phyloP scores from a whole-genome alignment of 37 sponge, comb jelly and placozoan species.

The Aplysina aerophoba region DNA sequence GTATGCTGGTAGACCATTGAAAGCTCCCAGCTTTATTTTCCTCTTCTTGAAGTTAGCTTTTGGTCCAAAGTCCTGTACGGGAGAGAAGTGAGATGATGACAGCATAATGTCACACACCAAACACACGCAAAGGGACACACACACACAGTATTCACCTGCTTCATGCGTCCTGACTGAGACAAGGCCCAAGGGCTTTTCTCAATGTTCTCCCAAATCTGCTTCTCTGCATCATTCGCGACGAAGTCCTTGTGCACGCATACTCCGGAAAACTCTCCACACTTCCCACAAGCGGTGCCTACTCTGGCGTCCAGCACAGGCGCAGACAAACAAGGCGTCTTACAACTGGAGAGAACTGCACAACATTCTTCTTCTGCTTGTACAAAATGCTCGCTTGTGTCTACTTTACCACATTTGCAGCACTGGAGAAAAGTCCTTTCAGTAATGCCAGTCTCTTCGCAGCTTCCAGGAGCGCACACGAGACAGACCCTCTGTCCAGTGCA shows the following conservation, averaged over 20 bases:
- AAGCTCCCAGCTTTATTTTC: constrained; percentile 82
- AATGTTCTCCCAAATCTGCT: constrained; percentile 46
- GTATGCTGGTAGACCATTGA: constrained; percentile 87
- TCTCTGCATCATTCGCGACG: constrained; percentile 70
- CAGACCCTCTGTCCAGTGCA: no score
- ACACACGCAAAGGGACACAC: not conserved
- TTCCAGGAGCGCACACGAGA: no score
- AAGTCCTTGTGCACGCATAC: constrained; percentile 75
- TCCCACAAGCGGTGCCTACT: not conserved
- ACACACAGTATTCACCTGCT: constrained; percentile 66
- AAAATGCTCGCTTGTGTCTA: not conserved
- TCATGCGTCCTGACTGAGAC: constrained; percentile 92
- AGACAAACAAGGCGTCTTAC: not conserved
- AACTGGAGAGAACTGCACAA: no score
- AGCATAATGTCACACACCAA: no score
- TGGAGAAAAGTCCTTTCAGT: not conserved
- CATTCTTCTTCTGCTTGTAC: no score
- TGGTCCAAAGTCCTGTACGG: constrained; percentile 91
- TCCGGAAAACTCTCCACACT: constrained; percentile 58
- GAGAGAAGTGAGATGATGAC: not conserved
- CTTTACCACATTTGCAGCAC: constrained; percentile 57
- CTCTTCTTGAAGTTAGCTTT: constrained; percentile 93
- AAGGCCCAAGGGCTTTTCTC: constrained; percentile 72
- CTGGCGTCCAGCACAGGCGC: not conserved
- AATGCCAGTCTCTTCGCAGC: not conserved